Base-by-base conservation (phyloP, 2,797 vertebrate species). In the Arnoldichthys spilopterus region DNA sequence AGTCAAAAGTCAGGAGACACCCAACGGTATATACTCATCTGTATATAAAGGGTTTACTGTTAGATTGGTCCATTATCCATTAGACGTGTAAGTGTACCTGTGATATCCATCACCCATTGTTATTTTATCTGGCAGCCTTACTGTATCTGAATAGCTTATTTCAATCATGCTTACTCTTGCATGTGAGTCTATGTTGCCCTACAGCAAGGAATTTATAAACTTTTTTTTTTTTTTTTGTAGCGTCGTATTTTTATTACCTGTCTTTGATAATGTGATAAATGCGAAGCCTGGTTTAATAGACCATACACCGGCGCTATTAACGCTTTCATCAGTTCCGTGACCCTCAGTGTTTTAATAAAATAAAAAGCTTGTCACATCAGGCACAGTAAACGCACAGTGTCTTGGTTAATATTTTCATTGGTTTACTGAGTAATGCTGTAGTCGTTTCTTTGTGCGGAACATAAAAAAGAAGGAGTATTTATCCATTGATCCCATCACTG, bases 401-500 rank as follows among this genome's bases (percentile, higher is more conserved):
- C 12, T 13, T 56, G 4, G 37, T 72, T 11, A 53, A 56, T 26
- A 40, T 40, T 51, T 26, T 40, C n/a, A 64, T 56, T 40, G 11
- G 32, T 24, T 16, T 26, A 24, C n/a, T 34, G 32, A 68, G 18
- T 49, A 20, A 20, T 69, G 24, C 26, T 47, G 22, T 12, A 49
- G 2, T 20, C 22, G 30, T 28, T 47, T 30, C 40, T 7, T 72
- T 61, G 16, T 28, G 12, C 13, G 43, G 12, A 13, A 15, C 15
- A 15, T 13, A 13, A 0, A 13, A 34, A 32, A 34, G 30, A 30
- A 6, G 24, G 24, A 53, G 34, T 24, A 8, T 16, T 53, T 53
- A 9, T 71, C 11, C 12, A 54, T 34, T 49, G 18, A 5, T 28
- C 62, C 87, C 78, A 81, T 22, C 74, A 61, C 34, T 73, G 34